Percentiles rank a stretch among this genome's conserved stretches.
phyloP scores from a whole-genome alignment of 2,113 vertebrate species.

The Bufo bufo region DNA sequence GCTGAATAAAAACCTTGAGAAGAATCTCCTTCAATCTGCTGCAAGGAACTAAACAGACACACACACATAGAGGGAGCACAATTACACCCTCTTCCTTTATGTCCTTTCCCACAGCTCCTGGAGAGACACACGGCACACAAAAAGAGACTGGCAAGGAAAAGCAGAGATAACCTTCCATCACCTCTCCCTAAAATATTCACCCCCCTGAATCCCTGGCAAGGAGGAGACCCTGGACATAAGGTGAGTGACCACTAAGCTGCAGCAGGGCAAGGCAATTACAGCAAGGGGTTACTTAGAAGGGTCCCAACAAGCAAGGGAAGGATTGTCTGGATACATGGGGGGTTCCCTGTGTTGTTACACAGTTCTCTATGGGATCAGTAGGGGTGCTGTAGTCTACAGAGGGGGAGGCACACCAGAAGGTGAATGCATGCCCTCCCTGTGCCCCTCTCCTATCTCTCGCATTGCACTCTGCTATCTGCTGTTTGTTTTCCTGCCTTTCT shows the following conservation, averaged over 20 bases:
- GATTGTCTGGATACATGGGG: constrained; percentile 42
- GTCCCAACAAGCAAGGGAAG: constrained; percentile 50
- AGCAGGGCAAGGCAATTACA: constrained; percentile 50
- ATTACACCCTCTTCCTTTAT: constrained; percentile 65
- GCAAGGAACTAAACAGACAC: constrained; percentile 75
- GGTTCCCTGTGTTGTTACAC: constrained; percentile 39
- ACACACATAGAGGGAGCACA: constrained; percentile 63
- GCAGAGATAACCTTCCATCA: constrained; percentile 62
- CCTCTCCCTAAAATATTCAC: constrained; percentile 28
- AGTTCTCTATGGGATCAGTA: constrained; percentile 22
- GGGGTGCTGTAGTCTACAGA: constrained; percentile 29
- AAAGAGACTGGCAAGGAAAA: constrained; percentile 56
- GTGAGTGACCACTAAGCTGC: constrained; percentile 61
- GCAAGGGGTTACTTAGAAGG: constrained; percentile 27
- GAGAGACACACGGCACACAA: constrained; percentile 60
- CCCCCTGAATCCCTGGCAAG: constrained; percentile 15
- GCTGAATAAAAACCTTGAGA: constrained; percentile 87
- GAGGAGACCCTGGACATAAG: constrained; percentile 65
- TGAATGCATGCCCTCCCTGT: constrained; percentile 52
- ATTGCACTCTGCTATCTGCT: constrained; percentile 60
- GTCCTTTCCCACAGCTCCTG: constrained; percentile 58
- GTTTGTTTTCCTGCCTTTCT: constrained; percentile 35
- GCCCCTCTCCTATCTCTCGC: constrained; percentile 77
- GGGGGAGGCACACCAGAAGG: constrained; percentile 29
- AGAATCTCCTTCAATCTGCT: constrained; percentile 87